A percentile compares a stretch with the other conserved stretches of the same genome.
phyloP scores from a whole-genome alignment of 2,113 vertebrate genomes.

The Menidia beryllina region DNA sequence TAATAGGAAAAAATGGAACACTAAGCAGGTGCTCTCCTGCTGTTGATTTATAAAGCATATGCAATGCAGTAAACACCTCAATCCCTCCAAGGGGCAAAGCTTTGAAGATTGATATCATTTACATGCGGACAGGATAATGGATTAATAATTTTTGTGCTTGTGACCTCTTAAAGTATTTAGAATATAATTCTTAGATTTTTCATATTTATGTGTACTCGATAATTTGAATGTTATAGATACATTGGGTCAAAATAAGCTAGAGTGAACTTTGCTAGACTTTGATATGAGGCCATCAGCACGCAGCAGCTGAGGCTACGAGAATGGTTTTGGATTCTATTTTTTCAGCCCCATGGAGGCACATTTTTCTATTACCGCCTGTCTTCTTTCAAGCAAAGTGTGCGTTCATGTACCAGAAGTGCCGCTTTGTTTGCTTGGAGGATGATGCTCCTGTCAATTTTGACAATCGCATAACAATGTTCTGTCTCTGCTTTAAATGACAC shows the following conservation, averaged over 20 bases:
- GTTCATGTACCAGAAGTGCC: background rate
- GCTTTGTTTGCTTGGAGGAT: background rate
- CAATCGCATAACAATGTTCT: background rate
- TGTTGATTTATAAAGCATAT: slow-evolving; percentile 74
- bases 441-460: background rate
- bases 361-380: too few relatives aligned
- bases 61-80: slow-evolving; percentile 70
- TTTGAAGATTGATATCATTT: slow-evolving; percentile 54
- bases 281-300: slow-evolving; percentile 21
- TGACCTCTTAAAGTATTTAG: slow-evolving; percentile 31
- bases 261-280: slow-evolving; percentile 24
- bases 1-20: slow-evolving; percentile 77
- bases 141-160: slow-evolving; percentile 38
- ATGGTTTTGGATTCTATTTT: slow-evolving; percentile 2
- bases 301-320: background rate
- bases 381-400: too few relatives aligned
- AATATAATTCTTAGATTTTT: slow-evolving; percentile 3
- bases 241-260: slow-evolving; percentile 29
- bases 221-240: too few relatives aligned
- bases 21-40: slow-evolving; percentile 65
- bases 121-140: slow-evolving; percentile 31
- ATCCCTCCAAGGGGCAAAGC: slow-evolving; percentile 52
- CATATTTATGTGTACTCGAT: slow-evolving; percentile 11
- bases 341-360: background rate
- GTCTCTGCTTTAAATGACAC: background rate